phyloP scores from a whole-genome alignment of 2,113 vertebrate genomes.

The Seriola rivoliana region DNA sequence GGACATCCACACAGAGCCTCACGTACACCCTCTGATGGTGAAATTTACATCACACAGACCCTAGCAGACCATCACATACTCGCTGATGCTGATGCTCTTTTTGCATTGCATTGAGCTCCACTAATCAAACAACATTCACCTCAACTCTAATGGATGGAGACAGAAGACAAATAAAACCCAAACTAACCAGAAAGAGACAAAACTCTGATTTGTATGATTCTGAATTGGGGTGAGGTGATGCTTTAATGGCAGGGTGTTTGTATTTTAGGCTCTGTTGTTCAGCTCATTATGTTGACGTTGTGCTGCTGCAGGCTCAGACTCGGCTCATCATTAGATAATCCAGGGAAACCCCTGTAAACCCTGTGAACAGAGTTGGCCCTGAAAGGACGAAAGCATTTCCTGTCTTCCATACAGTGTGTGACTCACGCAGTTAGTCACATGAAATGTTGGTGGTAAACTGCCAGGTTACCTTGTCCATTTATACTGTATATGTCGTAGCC shows the following conservation, averaged over 20 bases:
- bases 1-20: too few relatives aligned
- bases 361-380: not conserved
- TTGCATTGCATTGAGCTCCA: not conserved
- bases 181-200: not conserved
- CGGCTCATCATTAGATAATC: not conserved
- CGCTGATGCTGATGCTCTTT: not conserved
- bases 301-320: not conserved
- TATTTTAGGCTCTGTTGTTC: too few relatives aligned
- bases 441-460: not conserved
- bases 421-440: conserved; percentile 35
- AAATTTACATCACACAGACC: too few relatives aligned
- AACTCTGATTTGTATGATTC: too few relatives aligned
- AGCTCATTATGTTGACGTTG: not conserved
- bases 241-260: too few relatives aligned
- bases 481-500: not conserved
- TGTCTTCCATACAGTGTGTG: conserved; percentile 13
- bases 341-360: not conserved
- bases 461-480: not conserved
- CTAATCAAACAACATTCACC: not conserved
- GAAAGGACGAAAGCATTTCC: conserved; percentile 18
- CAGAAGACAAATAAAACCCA: not conserved
- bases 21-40: too few relatives aligned
- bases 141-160: not conserved
- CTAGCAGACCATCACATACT: too few relatives aligned
- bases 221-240: too few relatives aligned